Base-by-base conservation (phyloP, 2,888 invertebrate genomes). In the Diadegma fenestrale region DNA sequence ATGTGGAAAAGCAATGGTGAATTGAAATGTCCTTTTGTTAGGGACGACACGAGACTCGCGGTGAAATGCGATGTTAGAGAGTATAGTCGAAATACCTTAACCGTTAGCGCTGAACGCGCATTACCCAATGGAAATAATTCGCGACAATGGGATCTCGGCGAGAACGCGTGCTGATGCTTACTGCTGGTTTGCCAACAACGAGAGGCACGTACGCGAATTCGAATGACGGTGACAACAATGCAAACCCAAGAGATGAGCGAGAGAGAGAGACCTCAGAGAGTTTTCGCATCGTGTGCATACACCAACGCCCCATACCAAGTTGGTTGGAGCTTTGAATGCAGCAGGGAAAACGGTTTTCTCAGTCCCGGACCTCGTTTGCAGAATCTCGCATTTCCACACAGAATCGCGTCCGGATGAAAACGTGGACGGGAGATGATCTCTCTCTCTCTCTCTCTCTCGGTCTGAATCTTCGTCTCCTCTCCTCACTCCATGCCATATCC, bases 201-300 rank as follows among this genome's bases (percentile, higher is more conserved):
- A 69, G 77, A 73, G 30, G 69, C 83, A 84, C 84, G 83, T 86
- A 84, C 78, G 81, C 78, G 81, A 75, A 86, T 90, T 89, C 87
- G 87, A 89, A 90, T 89, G 86, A 86, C 85, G 87, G 86, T 88
- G 88, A 88, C 87, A 88, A 89, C 89, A 88, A 90, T 90, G 90
- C 87, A 87, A 89, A 88, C 88, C 85, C 88, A 84, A 68, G 86
- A 69, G 83, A 80, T 68, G 82, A 81, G 72, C 19, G 75, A 64
- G 64, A 54, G 77, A 37, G 63, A 71, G 51, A 68, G 54, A 72
- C 22, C 51, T 54, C 45, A 61, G 72, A 78, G 77, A 82, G 78
- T 82, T 79, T 75, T 82, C 69, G 63, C 73, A 41, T 82, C 72
- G 80, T 72, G 72, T 61, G 30, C 82, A 72, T 80, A 54, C 43